Evolutionary conservation across 2,888 invertebrate genomes (phyloP).

Genomic region (Amitus sp.): DNA sequence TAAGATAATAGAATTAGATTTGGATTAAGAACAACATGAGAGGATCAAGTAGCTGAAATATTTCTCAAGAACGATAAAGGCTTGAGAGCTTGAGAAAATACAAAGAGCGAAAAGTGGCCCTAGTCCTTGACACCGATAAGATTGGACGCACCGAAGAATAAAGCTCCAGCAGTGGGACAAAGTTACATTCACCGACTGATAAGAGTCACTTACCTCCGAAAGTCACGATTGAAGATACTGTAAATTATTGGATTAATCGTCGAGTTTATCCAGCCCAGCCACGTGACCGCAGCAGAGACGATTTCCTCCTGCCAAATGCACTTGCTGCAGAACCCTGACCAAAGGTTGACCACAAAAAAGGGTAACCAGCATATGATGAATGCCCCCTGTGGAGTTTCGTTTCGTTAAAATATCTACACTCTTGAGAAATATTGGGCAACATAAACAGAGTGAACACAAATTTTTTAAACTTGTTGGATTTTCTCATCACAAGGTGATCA

Average conservation of each 20-base stretch:
- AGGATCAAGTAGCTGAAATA: neutral
- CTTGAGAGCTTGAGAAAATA: neutral
- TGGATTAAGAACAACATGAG: neutral
- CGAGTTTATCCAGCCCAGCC: slow-evolving; percentile 96
- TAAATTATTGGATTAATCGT: slow-evolving; percentile 98
- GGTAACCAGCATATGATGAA: slow-evolving; percentile 89
- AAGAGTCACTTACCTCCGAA: slow-evolving; percentile 77
- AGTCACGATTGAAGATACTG: slow-evolving; percentile 98
- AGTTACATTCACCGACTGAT: slow-evolving; percentile 7
- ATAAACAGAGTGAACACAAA: too few relatives aligned
- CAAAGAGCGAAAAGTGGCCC: too few relatives aligned
- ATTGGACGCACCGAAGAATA: slow-evolving; percentile 1
- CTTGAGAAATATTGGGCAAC: too few relatives aligned
- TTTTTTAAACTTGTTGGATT: too few relatives aligned
- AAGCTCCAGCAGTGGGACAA: slow-evolving; percentile 3
- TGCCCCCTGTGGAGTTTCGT: too few relatives aligned
- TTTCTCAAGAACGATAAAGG: neutral
- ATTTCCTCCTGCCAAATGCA: slow-evolving; percentile 91
- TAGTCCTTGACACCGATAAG: slow-evolving; percentile 4
- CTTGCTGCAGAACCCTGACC: slow-evolving; percentile 88
- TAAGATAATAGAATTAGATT: slow-evolving; percentile 11
- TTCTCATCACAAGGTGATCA: too few relatives aligned
- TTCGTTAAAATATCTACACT: too few relatives aligned
- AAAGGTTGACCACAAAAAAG: slow-evolving; percentile 93
- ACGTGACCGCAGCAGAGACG: slow-evolving; percentile 88